Conservation (phyloP, 2,113 vertebrate species). For the Dicerorhinus sumatrensis region DNA sequence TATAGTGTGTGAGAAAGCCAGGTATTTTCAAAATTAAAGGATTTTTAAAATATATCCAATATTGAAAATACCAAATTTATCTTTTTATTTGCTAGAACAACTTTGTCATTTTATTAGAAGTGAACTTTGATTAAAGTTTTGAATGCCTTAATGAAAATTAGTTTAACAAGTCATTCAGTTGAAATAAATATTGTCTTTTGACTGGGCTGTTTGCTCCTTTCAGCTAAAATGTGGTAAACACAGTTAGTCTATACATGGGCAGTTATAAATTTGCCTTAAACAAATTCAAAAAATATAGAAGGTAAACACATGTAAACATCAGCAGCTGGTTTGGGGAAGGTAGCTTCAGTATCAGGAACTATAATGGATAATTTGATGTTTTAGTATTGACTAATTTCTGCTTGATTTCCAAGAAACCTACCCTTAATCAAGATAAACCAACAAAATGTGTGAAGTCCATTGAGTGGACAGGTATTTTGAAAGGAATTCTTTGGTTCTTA, state of each 20-base stretch:
- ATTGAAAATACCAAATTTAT: not conserved
- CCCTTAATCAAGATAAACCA: not conserved
- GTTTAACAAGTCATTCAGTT: not conserved
- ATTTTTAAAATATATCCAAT: not conserved
- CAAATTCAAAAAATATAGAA: not conserved
- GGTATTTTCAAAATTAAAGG: not conserved
- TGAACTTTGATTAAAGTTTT: not conserved
- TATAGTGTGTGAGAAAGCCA: not conserved
- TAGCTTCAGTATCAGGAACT: not conserved
- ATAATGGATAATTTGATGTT: not conserved
- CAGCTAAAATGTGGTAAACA: not conserved
- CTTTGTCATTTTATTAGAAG: not conserved
- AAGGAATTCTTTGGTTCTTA: not conserved
- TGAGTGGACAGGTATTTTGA: not conserved
- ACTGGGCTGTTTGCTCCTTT: not conserved
- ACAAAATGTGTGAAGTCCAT: not conserved
- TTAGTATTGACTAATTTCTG: not conserved
- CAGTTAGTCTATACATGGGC: not conserved
- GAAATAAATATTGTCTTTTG: not conserved
- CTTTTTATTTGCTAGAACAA: not conserved
- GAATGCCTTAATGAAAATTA: not conserved
- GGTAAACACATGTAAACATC: not conserved
- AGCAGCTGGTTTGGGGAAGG: not conserved
- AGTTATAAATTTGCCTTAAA: not conserved
- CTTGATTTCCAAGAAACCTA: not conserved